Base-by-base conservation (phyloP, 2,797 vertebrate genomes). In the Brotogeris chrysoptera region DNA sequence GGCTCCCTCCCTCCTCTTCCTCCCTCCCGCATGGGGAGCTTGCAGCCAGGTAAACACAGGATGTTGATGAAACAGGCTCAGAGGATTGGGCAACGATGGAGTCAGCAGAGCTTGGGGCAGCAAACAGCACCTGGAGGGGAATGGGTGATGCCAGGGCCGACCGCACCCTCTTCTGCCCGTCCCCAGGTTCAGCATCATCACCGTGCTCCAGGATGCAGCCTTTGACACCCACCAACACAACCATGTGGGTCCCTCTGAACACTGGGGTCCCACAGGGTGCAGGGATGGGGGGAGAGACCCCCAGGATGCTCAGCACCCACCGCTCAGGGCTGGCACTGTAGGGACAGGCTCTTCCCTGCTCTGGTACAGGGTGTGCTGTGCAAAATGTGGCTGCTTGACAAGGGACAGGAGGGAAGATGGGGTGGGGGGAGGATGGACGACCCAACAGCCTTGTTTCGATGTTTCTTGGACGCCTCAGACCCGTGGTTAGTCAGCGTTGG, bases 31-130 rank as follows among this genome's bases (percentile, higher is more conserved):
- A 0, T 52, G 69, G 39, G 52, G 90, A 77, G 71, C 88, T 73
- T 76, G 59, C 84, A 79, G 73, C 50, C 95, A 94, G 94, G 92
- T 96, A 92, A 96, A 92, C 93, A 96, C 91, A 94, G 95, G 95
- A 96, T 96, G 95, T 91, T 92, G 94, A 86, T 71, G 88, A 68
- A 88, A 88, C 3, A 2, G 18, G 52, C 76, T 85, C 24, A 1
- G 73, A 88, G 86, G 27, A 70, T 87, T 94, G 95, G 79, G 95
- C 91, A 94, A 94, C 7, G 5, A 0, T 0, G 74, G 69, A 88
- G 38, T 16, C 9, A 1, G 77, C 74, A 10, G 59, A 91, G 85
- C 44, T 85, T 30, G 36, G 4, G 39, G 52, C 85, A 25, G 69
- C 63, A 89, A 63, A 71, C 72, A 47, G 2, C 0, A 2, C 19